These are phyloP conservation scores for Bombylius major DNA, from an alignment of 2,888 invertebrate species.

Conservation along the genomic window DNA sequence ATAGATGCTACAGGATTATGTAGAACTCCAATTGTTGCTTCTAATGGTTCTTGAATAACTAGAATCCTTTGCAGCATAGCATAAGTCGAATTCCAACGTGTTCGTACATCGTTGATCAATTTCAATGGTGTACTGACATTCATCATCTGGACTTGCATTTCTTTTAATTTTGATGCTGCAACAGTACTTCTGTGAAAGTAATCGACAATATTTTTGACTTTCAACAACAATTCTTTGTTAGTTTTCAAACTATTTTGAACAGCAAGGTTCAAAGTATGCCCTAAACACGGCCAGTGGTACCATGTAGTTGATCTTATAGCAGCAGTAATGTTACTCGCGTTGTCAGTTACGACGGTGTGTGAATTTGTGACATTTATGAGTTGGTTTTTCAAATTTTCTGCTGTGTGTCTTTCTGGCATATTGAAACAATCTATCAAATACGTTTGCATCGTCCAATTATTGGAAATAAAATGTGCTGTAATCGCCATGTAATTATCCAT, in stretches of 20 bases:
- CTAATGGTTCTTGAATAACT: constrained; percentile 13
- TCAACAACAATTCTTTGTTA: neutral
- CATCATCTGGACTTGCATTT: neutral
- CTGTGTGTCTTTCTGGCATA: no score
- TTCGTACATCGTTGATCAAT: constrained; percentile 20
- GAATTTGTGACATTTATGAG: neutral
- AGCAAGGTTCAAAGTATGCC: neutral
- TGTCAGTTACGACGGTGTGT: constrained; percentile 13
- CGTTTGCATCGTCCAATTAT: no score
- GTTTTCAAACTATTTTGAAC: neutral
- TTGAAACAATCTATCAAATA: no score
- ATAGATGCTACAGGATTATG: neutral
- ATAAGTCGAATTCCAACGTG: constrained; percentile 18
- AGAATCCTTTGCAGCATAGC: constrained; percentile 18
- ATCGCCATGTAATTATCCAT: no score
- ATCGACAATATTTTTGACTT: constrained; percentile 1
- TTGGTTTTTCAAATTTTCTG: neutral
- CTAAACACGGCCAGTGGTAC: constrained; percentile 2
- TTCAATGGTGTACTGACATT: constrained; percentile 11
- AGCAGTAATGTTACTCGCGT: constrained; percentile 18
- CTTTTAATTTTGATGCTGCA: neutral
- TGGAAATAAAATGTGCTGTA: no score
- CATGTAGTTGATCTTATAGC: constrained; percentile 17
- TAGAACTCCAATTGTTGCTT: neutral
- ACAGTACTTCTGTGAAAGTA: neutral